Evolutionary conservation across 1,140 invertebrate genomes (phyloP).

Genomic region (Oreohelix idahoensis): DNA sequence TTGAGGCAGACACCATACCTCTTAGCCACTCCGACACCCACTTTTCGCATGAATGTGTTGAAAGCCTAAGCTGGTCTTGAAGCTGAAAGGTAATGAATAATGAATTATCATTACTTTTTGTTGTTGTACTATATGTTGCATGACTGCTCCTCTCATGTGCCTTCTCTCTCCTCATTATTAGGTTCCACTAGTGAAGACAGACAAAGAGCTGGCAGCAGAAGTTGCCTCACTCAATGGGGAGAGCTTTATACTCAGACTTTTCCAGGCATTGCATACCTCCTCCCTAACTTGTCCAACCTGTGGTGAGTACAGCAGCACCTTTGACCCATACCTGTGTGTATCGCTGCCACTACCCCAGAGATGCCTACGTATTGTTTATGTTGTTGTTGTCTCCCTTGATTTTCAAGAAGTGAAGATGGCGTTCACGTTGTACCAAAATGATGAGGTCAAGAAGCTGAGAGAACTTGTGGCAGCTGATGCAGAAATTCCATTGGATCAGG

Average conservation of each 20-base stretch:
- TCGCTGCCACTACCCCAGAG: conserved; percentile 92
- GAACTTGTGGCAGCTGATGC: conserved; percentile 57
- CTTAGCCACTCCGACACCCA: no score
- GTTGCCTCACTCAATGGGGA: conserved; percentile 94
- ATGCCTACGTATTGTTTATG: conserved; percentile 76
- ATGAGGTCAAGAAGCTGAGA: conserved; percentile 63
- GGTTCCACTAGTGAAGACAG: conserved; percentile 33
- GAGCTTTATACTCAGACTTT: conserved; percentile 95
- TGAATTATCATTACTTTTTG: no score
- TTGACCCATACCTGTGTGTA: conserved; percentile 97
- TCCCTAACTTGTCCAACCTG: conserved; percentile 94
- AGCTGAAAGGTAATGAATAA: no score
- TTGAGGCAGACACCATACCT: no score
- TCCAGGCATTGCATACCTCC: conserved; percentile 84
- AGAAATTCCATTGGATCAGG: conserved; percentile 55
- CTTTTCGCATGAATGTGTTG: no score
- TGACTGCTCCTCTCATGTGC: background rate
- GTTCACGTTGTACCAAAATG: conserved; percentile 57
- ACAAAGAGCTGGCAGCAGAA: conserved; percentile 79
- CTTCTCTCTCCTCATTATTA: background rate
- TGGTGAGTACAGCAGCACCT: conserved; percentile 92
- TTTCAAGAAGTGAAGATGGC: conserved; percentile 80
- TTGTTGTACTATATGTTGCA: no score
- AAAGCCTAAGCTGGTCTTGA: no score
- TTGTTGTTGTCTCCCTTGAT: conserved; percentile 90